These are phyloP conservation scores for Napeogenes inachia DNA, from an alignment of 2,888 invertebrate genomes.

Conservation along the genomic window DNA sequence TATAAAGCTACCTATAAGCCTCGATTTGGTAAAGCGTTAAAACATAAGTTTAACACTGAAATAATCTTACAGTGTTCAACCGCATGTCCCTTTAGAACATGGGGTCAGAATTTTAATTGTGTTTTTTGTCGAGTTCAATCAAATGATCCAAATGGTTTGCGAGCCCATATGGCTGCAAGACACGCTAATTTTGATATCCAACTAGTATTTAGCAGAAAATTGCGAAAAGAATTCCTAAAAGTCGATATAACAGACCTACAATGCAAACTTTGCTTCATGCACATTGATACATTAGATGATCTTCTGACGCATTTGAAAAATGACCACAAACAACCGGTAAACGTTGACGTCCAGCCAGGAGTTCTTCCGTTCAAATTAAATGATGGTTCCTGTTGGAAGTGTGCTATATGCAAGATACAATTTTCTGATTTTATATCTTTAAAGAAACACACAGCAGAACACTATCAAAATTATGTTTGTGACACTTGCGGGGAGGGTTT, in stretches of 20 bases:
- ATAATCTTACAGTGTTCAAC: slow-evolving; percentile 69
- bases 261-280: slow-evolving; percentile 64
- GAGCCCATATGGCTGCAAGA: slow-evolving; percentile 63
- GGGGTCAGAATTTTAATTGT: slow-evolving; percentile 71
- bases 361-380: slow-evolving; percentile 66
- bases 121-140: slow-evolving; percentile 67
- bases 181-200: slow-evolving; percentile 65
- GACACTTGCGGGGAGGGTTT: slow-evolving; percentile 71
- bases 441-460: slow-evolving; percentile 65
- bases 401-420: slow-evolving; percentile 63
- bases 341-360: slow-evolving; percentile 64
- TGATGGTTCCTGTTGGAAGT: slow-evolving; percentile 64
- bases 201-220: slow-evolving; percentile 62
- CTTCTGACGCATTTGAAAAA: slow-evolving; percentile 61
- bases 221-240: slow-evolving; percentile 65
- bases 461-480: slow-evolving; percentile 69
- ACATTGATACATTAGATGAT: slow-evolving; percentile 60
- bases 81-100: slow-evolving; percentile 65
- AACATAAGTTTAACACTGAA: slow-evolving; percentile 66
- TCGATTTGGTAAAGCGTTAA: slow-evolving; percentile 62
- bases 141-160: slow-evolving; percentile 63
- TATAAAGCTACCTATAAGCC: slow-evolving; percentile 67
- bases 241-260: slow-evolving; percentile 68
- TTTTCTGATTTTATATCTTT: slow-evolving; percentile 63
- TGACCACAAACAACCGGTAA: slow-evolving; percentile 66